Percentiles rank a stretch among this genome's conserved stretches.
phyloP scores from a whole-genome alignment of 2,113 vertebrate species.

The Sus scrofa region DNA sequence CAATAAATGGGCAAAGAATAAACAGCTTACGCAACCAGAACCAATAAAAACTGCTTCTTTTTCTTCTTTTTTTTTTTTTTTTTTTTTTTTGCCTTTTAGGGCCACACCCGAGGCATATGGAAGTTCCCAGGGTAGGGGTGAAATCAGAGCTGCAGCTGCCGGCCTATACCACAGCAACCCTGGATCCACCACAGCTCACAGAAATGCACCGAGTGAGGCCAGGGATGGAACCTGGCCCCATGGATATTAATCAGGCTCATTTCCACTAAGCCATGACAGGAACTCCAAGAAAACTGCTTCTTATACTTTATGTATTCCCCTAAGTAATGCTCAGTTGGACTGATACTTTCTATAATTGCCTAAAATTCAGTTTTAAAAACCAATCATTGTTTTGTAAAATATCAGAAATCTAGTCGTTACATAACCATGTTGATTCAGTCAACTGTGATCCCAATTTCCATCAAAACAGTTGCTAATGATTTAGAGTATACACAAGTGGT shows the following conservation, averaged over 20 bases:
- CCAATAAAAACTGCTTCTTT: constrained; percentile 6
- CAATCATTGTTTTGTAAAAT: constrained; percentile 3
- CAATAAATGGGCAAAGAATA: constrained; percentile 41
- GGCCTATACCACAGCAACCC: no score
- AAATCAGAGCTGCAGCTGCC: no score
- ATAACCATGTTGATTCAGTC: constrained; percentile 16
- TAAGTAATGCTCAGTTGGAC: not conserved
- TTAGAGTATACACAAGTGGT: constrained; percentile 26
- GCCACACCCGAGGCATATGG: no score
- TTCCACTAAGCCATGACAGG: no score
- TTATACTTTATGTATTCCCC: not conserved
- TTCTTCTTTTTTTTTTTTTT: no score
- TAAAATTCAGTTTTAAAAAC: constrained; percentile 55
- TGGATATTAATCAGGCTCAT: no score
- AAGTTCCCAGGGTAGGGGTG: no score
- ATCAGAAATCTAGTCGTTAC: constrained; percentile 38
- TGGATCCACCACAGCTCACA: no score
- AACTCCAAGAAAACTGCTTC: not conserved
- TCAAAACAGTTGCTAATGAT: constrained; percentile 56
- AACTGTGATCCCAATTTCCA: constrained; percentile 54
- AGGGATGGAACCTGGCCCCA: no score
- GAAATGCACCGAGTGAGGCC: no score
- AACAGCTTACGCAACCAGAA: constrained; percentile 1
- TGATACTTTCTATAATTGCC: constrained; percentile 34
- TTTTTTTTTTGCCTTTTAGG: no score